phyloP scores from a whole-genome alignment of 1,140 invertebrate genomes.

The Temnothorax curvispinosus region DNA sequence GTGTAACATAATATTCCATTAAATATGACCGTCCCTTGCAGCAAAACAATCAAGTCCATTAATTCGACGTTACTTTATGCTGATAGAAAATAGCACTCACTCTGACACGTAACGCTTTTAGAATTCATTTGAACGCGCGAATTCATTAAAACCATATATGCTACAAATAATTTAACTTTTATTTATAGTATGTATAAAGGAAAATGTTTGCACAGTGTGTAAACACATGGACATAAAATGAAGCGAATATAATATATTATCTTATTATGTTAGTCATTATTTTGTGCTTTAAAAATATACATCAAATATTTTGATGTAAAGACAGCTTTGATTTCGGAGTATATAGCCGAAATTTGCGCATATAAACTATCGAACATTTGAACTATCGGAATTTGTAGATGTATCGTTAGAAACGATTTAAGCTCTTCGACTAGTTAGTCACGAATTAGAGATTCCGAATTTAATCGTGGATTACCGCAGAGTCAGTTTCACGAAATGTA shows the following conservation, averaged over 20 bases:
- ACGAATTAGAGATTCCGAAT: constrained; percentile 62
- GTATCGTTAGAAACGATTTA: constrained; percentile 36
- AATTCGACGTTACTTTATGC: background rate
- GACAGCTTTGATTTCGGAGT: background rate
- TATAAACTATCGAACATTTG: constrained; percentile 18
- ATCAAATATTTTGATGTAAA: background rate
- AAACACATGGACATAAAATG: background rate
- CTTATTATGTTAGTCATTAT: background rate
- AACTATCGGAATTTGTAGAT: constrained; percentile 45
- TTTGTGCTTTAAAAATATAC: background rate
- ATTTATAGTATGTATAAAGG: background rate
- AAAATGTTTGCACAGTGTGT: background rate
- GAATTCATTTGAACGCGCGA: background rate
- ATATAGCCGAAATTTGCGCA: background rate
- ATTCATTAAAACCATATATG: background rate
- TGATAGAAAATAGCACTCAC: background rate
- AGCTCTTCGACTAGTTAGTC: constrained; percentile 59
- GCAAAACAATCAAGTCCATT: constrained; percentile 20
- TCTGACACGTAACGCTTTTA: background rate
- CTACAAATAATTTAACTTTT: background rate
- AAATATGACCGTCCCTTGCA: constrained; percentile 14
- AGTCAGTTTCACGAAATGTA: constrained; percentile 51
- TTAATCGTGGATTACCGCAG: constrained; percentile 59
- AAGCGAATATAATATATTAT: background rate
- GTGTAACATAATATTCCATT: constrained; percentile 52